These are phyloP conservation scores for Drosophila greeni DNA, from an alignment of 2,888 invertebrate genomes.

Conservation along the genomic window DNA sequence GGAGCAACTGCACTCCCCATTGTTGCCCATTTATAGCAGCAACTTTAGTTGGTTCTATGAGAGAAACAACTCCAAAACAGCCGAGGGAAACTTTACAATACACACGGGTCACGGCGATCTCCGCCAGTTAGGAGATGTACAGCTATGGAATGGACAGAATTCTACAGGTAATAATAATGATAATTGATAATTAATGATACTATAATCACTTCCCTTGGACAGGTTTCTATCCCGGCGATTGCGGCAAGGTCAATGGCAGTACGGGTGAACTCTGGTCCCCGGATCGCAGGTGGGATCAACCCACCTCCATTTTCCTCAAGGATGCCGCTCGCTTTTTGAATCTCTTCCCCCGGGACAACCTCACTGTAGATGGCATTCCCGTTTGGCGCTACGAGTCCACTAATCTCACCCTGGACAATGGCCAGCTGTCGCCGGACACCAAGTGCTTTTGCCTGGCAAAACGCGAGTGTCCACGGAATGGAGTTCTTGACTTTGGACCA, in stretches of 20 bases:
- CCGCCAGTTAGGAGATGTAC: conserved; percentile 83
- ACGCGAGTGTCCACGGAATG: conserved; percentile 79
- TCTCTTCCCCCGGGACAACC: conserved; percentile 59
- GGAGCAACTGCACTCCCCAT: conserved; percentile 79
- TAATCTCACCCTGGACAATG: conserved; percentile 85
- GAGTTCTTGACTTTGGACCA: conserved; percentile 84
- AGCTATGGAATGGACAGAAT: conserved; percentile 84
- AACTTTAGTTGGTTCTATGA: conserved; percentile 90
- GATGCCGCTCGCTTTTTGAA: conserved; percentile 87
- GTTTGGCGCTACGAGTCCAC: conserved; percentile 80
- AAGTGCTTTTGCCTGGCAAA: conserved; percentile 84
- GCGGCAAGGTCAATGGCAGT: conserved; percentile 85
- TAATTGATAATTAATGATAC: too few species aligned
- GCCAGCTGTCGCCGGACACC: conserved; percentile 81
- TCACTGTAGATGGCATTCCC: conserved; percentile 61
- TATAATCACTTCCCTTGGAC: background rate
- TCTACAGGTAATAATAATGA: too few species aligned
- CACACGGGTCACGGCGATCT: conserved; percentile 85
- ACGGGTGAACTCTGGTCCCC: conserved; percentile 91
- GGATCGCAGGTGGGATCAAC: conserved; percentile 78
- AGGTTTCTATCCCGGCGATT: conserved; percentile 80
- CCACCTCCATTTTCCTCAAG: conserved; percentile 84
- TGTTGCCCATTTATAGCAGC: conserved; percentile 81
- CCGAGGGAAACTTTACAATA: conserved; percentile 88
- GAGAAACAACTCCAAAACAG: conserved; percentile 85